Base-by-base conservation (phyloP, 2,113 vertebrate species). In the Arvicanthis niloticus region DNA sequence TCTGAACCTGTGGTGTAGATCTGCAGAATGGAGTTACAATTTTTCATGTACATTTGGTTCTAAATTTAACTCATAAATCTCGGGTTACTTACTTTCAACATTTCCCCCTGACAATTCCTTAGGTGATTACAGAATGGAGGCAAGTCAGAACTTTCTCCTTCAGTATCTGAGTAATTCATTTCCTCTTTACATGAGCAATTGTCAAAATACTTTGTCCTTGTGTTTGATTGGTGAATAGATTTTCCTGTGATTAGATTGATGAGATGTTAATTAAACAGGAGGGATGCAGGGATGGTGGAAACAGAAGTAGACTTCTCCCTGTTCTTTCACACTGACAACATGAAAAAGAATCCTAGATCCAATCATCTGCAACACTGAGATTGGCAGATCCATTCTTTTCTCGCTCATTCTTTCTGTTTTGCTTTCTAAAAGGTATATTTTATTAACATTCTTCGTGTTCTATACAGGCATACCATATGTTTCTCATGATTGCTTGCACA, bases 241-340 rank as follows among this genome's bases (percentile, higher is more conserved):
- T 68, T 13, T 7, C 67, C 13, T 68, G 67, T 68, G 13, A 68
- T 72, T 48, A 70, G 24, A 24, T 88, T 81, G 29, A 15, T 58
- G 11, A 75, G 5, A 73, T 48, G 29, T 37, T 65, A 24, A 72
- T 56, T 91, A 65, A 73, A 9, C 37, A 8, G n/a, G 40, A 89
- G 37, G 9, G 24, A 21, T n/a, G 5, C 7, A 58, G 19, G 13
- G n/a, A 19, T 17, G 3, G n/a, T 2, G 0, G 11, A 45, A 26
- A 65, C 17, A 91, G n/a, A 15, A 65, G 12, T 42, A 48, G 29
- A 87, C 75, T 58, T 24, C 0, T 88, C 13, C 16, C 3, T 67
- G 5, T n/a, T n/a, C 42, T 48, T 87, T 81, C 45, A 29, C 31
- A 68, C n/a, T 67, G 48, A 60, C 51, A 34, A 75, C 45, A n/a